Evolutionary conservation across 2,113 vertebrate species (phyloP).

Genomic region (Dinomys branickii): DNA sequence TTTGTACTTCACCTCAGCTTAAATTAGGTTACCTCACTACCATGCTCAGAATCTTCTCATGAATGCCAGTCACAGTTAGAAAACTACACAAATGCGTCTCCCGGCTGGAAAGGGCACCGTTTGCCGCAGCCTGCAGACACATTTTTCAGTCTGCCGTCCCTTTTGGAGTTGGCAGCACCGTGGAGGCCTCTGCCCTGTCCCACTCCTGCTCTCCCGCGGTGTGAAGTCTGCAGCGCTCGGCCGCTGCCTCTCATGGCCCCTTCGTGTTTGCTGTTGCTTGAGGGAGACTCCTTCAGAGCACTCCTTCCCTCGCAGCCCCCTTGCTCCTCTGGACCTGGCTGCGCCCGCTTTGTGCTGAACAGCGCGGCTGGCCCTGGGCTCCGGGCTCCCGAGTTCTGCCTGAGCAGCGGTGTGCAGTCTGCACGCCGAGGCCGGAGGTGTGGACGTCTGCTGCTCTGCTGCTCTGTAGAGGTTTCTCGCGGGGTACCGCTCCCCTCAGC

Average conservation of each 20-base stretch:
- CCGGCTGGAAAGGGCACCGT: not conserved
- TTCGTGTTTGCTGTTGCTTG: not conserved
- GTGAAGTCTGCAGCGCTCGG: not conserved
- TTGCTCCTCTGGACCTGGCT: too few relatives aligned
- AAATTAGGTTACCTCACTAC: not conserved
- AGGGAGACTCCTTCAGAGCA: not conserved
- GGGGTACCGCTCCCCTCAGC: not conserved
- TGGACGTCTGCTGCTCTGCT: too few relatives aligned
- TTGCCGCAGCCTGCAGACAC: not conserved
- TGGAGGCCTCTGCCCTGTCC: not conserved
- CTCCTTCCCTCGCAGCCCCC: not conserved
- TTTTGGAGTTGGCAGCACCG: not conserved
- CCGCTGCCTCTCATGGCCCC: not conserved
- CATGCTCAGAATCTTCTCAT: not conserved
- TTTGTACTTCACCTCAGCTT: not conserved
- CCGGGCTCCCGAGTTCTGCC: not conserved
- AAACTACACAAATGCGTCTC: not conserved
- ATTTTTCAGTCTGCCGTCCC: not conserved
- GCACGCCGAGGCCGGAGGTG: not conserved
- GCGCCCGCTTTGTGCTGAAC: too few relatives aligned
- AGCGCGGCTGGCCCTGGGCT: not conserved
- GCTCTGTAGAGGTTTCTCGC: not conserved
- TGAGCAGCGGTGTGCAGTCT: not conserved
- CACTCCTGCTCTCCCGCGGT: not conserved
- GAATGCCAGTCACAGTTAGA: not conserved